Conservation (phyloP, 2,797 vertebrate genomes). For the Lophura swinhoii region DNA sequence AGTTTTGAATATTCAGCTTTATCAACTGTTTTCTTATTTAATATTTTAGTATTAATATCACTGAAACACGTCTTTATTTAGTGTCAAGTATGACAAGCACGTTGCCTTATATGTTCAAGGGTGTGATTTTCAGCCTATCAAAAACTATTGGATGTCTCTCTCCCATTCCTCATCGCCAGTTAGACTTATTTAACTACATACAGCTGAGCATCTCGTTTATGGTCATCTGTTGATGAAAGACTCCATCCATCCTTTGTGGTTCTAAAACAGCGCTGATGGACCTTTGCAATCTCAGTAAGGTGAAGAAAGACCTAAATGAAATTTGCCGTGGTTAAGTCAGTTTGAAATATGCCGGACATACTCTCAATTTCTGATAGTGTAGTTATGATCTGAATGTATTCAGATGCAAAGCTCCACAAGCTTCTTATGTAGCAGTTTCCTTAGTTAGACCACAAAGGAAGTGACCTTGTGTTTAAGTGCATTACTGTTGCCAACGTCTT, state of each 20-base stretch:
- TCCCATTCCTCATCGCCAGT: not conserved
- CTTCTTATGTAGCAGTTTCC: slow-evolving; percentile 30
- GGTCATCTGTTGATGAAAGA: not conserved
- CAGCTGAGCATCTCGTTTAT: not conserved
- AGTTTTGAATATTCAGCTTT: not conserved
- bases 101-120: not conserved
- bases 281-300: not conserved
- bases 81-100: not conserved
- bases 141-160: not conserved
- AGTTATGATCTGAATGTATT: not conserved
- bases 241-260: not conserved
- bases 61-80: not conserved
- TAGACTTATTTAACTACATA: fast-evolving
- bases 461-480: slow-evolving; percentile 7
- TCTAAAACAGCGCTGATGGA: not conserved
- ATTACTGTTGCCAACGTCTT: not conserved
- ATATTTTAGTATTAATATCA: not conserved
- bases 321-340: not conserved
- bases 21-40: not conserved
- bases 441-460: slow-evolving; percentile 36
- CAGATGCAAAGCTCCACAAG: not conserved
- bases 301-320: not conserved
- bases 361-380: not conserved
- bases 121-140: not conserved
- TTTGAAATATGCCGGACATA: not conserved